Evolutionary conservation across 2,797 vertebrate species (phyloP).

Genomic region (Luscinia megarhynchos): DNA sequence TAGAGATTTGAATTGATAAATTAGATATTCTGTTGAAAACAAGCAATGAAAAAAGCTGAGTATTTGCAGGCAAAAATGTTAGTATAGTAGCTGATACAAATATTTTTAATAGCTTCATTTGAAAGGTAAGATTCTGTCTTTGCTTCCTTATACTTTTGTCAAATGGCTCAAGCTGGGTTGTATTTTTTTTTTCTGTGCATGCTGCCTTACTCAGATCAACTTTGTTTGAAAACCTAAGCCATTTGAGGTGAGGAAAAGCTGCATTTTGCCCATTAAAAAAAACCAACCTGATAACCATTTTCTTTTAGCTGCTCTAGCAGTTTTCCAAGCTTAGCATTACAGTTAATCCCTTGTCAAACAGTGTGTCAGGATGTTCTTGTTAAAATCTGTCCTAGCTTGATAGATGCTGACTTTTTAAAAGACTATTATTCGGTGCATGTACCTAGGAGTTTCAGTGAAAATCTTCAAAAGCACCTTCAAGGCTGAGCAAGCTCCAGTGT

Average conservation of each 20-base stretch:
- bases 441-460: not conserved
- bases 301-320: constrained; percentile 4
- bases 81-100: not conserved
- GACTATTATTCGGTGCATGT: not conserved
- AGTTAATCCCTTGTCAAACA: constrained; percentile 30
- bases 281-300: not conserved
- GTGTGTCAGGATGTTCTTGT: not conserved
- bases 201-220: not conserved
- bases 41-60: not conserved
- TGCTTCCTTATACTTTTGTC: not conserved
- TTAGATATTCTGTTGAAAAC: not conserved
- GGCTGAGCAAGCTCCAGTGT: not conserved
- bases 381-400: constrained; percentile 26
- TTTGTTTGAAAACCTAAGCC: constrained; percentile 15
- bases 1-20: not conserved
- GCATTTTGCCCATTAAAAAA: not conserved
- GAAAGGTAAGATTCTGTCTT: not conserved
- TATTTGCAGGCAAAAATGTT: not conserved
- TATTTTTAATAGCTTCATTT: not conserved
- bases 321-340: not conserved
- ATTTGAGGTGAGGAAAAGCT: constrained; percentile 18
- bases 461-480: not conserved
- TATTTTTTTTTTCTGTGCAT: not conserved
- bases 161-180: not conserved
- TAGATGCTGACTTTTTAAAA: not conserved